Evolutionary conservation across 2,113 vertebrate genomes (phyloP), one percentile per base, ranked within the genome.

Genomic region (Dolichallabes microphthalmus): DNA sequence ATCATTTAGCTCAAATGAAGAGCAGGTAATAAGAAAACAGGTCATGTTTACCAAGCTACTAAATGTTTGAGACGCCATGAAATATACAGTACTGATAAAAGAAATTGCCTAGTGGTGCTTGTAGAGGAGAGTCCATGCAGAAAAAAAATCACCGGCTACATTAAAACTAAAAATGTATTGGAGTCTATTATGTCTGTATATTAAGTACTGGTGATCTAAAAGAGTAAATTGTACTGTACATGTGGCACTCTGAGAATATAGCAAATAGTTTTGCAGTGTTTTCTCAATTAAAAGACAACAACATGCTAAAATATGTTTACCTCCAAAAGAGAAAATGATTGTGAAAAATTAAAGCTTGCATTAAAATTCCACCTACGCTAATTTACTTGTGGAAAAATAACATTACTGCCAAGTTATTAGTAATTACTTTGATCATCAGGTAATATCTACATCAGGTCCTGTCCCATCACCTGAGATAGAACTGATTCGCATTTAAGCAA

Each of bases 61-160:
- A 74, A 81, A 55, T 53, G 69, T 39, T 22, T 45, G 4, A 35
- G 32, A 86, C 27, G 27, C 9, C 19, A 74, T 83, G 25, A 84
- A 52, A 25, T n/a, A 52, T 15, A 83, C 14, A n/a, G n/a, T n/a
- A n/a, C n/a, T 50, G 19, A 63, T 57, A 30, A 64, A 57, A 2
- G 52, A 76, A 35, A 25, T 19, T 63, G 10, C 22, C 10, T 63
- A 63, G 12, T 83, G 35, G 30, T 61, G 25, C 14, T 50, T 83
- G 50, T 63, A 75, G n/a, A 52, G 9, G 63, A 83, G 53, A 69
- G n/a, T 55, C 22, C 45, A 35, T 14, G 22, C 19, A 63, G 27
- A 10, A 69, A 35, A 69, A 64, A 1, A 79, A 50, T 13, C 25
- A 57, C 17, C 6, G 27, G 69, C 64, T 32, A 60, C 32, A 50